Evolutionary conservation across 2,888 invertebrate species (phyloP).

Genomic region (Tanytarsus gracilentus): DNA sequence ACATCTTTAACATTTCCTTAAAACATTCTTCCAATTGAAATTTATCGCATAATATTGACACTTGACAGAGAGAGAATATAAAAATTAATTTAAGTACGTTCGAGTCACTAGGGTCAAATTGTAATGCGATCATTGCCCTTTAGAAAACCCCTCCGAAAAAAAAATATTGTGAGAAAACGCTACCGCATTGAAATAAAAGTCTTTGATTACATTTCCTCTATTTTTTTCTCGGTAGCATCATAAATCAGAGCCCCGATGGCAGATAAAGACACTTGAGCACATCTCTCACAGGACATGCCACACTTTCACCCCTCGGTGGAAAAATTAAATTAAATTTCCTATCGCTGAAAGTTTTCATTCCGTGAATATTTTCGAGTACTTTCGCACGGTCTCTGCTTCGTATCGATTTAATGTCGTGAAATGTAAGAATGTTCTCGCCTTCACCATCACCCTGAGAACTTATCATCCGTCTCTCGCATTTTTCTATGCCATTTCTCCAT

Average conservation of each 20-base stretch:
- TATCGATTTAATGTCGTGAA: constrained; percentile 12
- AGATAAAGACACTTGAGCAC: constrained; percentile 8
- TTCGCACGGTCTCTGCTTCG: constrained; percentile 1
- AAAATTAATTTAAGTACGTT: no score
- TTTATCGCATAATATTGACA: no score
- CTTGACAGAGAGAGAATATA: no score
- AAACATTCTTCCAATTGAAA: no score
- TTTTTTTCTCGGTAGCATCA: neutral
- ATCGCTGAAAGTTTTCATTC: neutral
- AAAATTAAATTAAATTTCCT: constrained; percentile 8
- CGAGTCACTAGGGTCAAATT: no score
- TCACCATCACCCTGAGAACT: neutral
- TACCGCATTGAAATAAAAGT: neutral
- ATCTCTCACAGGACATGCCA: neutral
- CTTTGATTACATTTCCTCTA: neutral
- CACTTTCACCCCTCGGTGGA: neutral
- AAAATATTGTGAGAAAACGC: no score
- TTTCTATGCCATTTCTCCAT: no score
- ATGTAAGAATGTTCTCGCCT: neutral
- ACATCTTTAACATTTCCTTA: no score
- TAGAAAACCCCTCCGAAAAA: no score
- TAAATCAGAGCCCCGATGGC: constrained; percentile 8
- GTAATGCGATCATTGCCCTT: no score
- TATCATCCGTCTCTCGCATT: neutral
- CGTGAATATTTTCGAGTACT: neutral